phyloP scores from a whole-genome alignment of 2,113 vertebrate genomes.

The Halcyon malimbica region DNA sequence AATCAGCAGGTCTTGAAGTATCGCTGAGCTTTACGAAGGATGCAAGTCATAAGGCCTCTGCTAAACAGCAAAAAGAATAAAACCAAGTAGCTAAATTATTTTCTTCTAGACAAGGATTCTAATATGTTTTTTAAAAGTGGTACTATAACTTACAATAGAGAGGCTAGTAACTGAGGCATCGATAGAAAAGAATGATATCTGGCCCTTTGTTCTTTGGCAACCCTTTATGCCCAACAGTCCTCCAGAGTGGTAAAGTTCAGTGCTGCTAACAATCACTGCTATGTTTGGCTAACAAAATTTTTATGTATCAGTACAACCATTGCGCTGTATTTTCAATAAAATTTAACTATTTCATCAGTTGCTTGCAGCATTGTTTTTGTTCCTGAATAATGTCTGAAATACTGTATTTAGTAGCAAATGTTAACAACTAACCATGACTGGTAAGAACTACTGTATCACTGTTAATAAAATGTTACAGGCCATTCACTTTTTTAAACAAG shows the following conservation, averaged over 20 bases:
- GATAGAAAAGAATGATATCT: not conserved
- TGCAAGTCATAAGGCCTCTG: not conserved
- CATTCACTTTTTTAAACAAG: not conserved
- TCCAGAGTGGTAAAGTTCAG: not conserved
- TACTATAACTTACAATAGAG: not conserved
- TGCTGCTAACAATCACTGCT: not conserved
- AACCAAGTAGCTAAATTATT: not conserved
- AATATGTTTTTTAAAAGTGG: not conserved
- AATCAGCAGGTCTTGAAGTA: not conserved
- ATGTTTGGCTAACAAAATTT: not conserved
- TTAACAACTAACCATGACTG: not conserved
- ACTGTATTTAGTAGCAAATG: not conserved
- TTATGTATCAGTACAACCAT: not conserved
- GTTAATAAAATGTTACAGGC: not conserved
- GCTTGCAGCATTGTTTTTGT: not conserved
- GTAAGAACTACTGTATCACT: not conserved
- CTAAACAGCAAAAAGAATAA: not conserved
- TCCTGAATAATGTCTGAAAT: not conserved
- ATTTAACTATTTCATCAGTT: not conserved
- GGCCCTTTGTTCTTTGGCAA: not conserved
- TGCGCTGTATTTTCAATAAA: not conserved
- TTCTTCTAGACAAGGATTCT: not conserved
- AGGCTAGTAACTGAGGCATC: not conserved
- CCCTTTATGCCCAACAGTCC: not conserved
- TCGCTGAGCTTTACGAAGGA: not conserved